Evolutionary conservation across 2,797 vertebrate genomes (phyloP).

Genomic region (Arctocebus calabarensis): DNA sequence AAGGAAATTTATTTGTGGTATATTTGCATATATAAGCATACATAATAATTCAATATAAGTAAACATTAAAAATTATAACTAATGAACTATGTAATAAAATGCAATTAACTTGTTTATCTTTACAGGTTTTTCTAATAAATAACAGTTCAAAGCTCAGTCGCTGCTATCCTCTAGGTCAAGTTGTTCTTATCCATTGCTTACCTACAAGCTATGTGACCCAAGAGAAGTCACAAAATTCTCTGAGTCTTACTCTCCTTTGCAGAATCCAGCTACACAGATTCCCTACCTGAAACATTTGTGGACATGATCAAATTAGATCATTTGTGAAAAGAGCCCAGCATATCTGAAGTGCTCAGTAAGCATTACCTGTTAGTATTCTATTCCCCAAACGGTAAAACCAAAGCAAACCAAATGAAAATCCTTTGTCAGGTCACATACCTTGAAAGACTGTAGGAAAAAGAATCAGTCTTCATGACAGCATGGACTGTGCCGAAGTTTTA

Average conservation of each 20-base stretch:
- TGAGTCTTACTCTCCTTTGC: neutral
- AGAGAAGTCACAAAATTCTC: neutral
- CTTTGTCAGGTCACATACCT: neutral
- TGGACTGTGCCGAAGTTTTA: neutral
- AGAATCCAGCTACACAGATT: neutral
- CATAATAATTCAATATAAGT: constrained; percentile 26
- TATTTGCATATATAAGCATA: constrained; percentile 49
- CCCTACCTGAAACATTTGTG: neutral
- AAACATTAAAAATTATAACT: constrained; percentile 19
- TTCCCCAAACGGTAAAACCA: neutral
- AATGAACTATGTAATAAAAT: constrained; percentile 9
- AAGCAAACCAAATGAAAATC: neutral
- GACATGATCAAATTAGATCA: neutral
- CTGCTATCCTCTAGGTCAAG: neutral
- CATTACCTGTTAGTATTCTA: neutral
- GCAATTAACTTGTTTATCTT: neutral
- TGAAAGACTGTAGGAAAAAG: constrained; percentile 13
- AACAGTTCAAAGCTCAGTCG: neutral
- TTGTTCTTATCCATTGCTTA: neutral
- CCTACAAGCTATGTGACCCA: neutral
- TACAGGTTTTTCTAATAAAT: neutral
- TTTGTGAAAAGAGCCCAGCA: neutral
- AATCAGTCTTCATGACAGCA: neutral
- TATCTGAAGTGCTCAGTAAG: neutral
- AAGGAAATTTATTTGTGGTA: constrained; percentile 15